Evolutionary conservation across 64 coral and sea anemone species (phyloP), one percentile per base, ranked within the genome.

Genomic region (Platygyra sinensis): DNA sequence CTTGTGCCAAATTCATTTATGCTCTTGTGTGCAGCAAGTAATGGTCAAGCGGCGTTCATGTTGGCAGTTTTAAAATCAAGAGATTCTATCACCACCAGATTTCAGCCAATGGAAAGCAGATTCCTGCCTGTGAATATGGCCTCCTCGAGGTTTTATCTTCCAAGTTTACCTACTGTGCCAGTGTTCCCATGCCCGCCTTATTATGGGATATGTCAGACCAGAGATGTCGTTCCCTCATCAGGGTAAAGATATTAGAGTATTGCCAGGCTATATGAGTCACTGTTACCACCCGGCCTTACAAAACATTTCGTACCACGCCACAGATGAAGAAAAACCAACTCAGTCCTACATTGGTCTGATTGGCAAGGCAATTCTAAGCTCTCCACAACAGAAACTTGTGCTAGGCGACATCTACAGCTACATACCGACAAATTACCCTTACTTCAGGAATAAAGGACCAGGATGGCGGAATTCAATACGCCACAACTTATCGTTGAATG

Each of bases 291-390:
- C 62, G 15, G 24, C 36, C 8, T 72, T 71, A 50, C 62, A 85
- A 71, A 63, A 24, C 11, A 85, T 85, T 12, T 36, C 62, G 33
- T 52, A 87, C 31, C 75, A 92, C 42, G 1, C 15, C 74, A 87
- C 25, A 32, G 83, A 79, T 78, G 82, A 92, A 22, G 83, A 92
- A 42, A 92, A 92, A 80, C 90, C 90, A 80, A 92, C 82, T 67
- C 90, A 92, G 61, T 92, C 90, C n/a, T 92, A 92, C 74, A 92
- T 92, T 57, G 90, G 90, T 38, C 77, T 92, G 0, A 92, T 92
- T 86, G 90, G 90, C 2, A 92, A 92, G 30, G 90, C 90, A 72
- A 92, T 92, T 72, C 60, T 92, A 4, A 92, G 83, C 76, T 75
- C 84, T 33, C 90, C 90, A 31, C 90, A 87, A 42, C 75, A 92